These are phyloP conservation scores for Sphyrna mokarran DNA, from an alignment of 2,113 vertebrate genomes.

Conservation along the genomic window DNA sequence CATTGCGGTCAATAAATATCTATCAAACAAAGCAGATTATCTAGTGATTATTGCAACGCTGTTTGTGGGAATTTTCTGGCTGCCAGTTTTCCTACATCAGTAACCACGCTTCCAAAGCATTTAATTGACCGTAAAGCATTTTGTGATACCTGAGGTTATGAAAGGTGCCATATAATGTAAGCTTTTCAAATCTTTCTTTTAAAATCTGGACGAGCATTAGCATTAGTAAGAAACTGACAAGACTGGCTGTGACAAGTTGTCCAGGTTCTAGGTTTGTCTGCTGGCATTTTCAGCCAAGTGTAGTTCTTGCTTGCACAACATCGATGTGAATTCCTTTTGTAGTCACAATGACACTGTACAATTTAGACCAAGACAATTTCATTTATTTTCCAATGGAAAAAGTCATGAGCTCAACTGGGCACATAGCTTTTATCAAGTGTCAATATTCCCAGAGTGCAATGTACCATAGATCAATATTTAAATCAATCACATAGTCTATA, in stretches of 20 bases:
- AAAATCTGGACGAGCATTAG: background rate
- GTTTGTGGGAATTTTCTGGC: background rate
- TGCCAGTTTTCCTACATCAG: background rate
- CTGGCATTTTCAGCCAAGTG: background rate
- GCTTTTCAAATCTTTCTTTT: background rate
- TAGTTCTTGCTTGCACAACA: background rate
- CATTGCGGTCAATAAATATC: background rate
- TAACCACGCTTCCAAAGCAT: too few relatives aligned
- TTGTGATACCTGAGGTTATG: background rate
- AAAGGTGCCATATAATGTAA: background rate
- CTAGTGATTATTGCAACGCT: background rate
- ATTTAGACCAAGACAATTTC: background rate
- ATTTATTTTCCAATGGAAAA: background rate
- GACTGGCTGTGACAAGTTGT: background rate
- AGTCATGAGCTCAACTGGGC: background rate
- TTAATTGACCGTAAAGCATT: too few relatives aligned
- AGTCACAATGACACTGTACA: background rate
- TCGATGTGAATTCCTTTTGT: background rate
- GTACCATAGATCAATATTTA: background rate
- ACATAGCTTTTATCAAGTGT: background rate
- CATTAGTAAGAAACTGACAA: background rate
- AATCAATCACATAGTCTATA: background rate
- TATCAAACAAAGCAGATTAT: background rate
- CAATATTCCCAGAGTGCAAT: background rate
- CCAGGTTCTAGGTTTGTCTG: background rate